Evolutionary conservation across 2,888 invertebrate species (phyloP).

Genomic region (Eubasilissa splendida): DNA sequence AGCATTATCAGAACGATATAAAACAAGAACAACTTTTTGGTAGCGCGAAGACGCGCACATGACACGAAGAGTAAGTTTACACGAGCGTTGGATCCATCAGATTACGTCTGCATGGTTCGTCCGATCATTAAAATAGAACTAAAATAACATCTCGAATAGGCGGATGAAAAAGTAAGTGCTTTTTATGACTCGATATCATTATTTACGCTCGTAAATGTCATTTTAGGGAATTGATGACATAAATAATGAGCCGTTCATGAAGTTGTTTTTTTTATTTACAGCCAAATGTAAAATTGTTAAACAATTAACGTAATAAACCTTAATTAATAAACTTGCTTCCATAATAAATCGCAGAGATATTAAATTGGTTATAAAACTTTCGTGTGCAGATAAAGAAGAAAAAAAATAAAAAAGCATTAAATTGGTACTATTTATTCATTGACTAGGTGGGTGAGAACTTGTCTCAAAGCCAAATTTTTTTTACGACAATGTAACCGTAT

Average conservation of each 20-base stretch:
- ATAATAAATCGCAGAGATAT: too few relatives aligned
- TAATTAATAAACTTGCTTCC: too few relatives aligned
- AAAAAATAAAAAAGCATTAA: too few relatives aligned
- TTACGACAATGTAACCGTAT: too few relatives aligned
- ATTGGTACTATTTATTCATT: too few relatives aligned
- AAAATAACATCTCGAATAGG: background rate
- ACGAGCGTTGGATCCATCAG: background rate
- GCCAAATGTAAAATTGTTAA: constrained; percentile 8
- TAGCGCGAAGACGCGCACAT: background rate
- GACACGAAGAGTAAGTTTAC: background rate
- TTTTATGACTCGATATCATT: constrained; percentile 18
- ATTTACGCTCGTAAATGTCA: constrained; percentile 38
- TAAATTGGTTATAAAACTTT: too few relatives aligned
- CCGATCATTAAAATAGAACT: background rate
- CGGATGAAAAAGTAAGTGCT: constrained; percentile 13
- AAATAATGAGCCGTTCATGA: constrained; percentile 15
- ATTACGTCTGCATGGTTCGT: background rate
- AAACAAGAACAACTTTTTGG: constrained; percentile 3
- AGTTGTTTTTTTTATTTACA: background rate
- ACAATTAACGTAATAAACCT: background rate
- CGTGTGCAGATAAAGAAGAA: too few relatives aligned
- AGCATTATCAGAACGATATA: background rate
- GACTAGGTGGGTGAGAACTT: too few relatives aligned
- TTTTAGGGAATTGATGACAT: constrained; percentile 15
- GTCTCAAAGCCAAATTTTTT: too few relatives aligned